These are phyloP conservation scores for Amblyraja radiata DNA, from an alignment of 2,797 vertebrate genomes.

Conservation along the genomic window DNA sequence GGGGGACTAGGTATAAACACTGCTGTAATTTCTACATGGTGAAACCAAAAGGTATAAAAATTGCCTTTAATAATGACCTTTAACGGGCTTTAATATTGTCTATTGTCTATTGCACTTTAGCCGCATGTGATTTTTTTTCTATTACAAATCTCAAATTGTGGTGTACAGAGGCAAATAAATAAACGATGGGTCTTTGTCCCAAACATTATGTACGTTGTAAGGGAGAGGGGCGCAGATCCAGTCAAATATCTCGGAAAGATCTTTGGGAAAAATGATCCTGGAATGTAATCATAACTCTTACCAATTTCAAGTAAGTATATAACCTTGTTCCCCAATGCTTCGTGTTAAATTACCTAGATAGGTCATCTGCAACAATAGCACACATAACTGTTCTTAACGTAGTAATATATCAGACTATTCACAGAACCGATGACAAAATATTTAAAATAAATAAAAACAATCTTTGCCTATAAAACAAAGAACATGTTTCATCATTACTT, in stretches of 20 bases:
- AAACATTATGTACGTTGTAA: not conserved
- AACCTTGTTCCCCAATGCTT: not conserved
- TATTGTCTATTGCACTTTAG: no score
- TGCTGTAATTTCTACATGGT: no score
- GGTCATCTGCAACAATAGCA: not conserved
- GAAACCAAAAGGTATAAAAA: no score
- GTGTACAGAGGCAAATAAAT: no score
- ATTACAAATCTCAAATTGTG: no score
- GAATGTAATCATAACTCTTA: not conserved
- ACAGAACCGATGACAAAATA: not conserved
- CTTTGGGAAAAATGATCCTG: not conserved
- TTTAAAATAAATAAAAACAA: not conserved
- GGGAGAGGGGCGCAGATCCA: not conserved
- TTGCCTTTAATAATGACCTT: no score
- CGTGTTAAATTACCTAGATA: not conserved
- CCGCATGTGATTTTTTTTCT: no score
- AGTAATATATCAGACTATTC: not conserved
- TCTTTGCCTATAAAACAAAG: not conserved
- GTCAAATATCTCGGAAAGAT: not conserved
- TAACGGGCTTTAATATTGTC: no score
- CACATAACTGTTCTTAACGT: no score
- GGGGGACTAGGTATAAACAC: no score
- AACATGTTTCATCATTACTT: not conserved
- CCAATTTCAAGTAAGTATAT: not conserved
- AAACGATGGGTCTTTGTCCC: no score